Conservation (phyloP, 2,113 vertebrate genomes). For the Phyllostomus discolor region DNA sequence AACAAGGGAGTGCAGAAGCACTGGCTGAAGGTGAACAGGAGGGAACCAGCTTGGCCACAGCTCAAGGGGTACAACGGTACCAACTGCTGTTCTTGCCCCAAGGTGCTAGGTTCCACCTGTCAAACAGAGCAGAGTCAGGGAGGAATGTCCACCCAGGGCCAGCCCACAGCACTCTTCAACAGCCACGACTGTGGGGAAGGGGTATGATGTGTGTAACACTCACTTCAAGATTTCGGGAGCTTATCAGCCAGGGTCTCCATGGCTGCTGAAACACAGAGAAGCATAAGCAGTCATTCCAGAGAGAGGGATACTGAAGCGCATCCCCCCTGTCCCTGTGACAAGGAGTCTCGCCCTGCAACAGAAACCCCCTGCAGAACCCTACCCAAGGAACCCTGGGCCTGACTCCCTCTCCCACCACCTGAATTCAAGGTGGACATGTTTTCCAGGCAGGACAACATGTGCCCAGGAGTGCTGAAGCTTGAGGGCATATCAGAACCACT, state of each 20-base stretch:
- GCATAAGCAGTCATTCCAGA: neutral
- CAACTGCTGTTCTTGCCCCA: neutral
- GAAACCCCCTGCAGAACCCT: neutral
- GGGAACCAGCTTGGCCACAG: neutral
- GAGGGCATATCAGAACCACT: neutral
- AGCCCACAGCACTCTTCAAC: neutral
- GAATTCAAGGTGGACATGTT: neutral
- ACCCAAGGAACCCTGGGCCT: neutral
- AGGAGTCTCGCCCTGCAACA: neutral
- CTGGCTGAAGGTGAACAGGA: neutral
- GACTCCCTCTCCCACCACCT: no score
- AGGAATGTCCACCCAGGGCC: neutral
- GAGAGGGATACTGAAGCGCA: neutral
- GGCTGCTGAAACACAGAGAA: neutral
- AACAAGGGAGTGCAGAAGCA: neutral
- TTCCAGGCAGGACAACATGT: no score
- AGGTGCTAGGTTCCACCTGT: neutral
- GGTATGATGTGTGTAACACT: neutral
- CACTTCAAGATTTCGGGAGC: neutral
- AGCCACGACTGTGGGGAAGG: neutral
- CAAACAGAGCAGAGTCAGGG: neutral
- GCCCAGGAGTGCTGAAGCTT: neutral
- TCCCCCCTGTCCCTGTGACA: rapidly evolving
- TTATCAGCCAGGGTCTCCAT: neutral
- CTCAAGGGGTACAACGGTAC: neutral